Base-by-base conservation (phyloP, 1,140 invertebrate species). In the Sitobion miscanthi region DNA sequence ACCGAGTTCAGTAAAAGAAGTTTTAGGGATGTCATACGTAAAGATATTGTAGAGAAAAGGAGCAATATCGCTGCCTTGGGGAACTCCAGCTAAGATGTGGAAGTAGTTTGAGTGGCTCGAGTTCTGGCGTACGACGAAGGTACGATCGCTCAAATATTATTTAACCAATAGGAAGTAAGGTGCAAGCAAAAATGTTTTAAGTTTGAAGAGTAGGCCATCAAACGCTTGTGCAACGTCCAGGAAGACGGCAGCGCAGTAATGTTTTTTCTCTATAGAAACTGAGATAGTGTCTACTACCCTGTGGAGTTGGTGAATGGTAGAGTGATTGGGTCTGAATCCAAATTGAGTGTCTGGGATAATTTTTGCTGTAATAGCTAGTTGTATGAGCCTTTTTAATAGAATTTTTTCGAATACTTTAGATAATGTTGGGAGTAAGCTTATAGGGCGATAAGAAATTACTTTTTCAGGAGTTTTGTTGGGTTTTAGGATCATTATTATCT, bases 341-440 rank as follows among this genome's bases (percentile, higher is more conserved):
- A 77, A 77, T 30, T 90, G 88, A 69, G 91, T 89, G 57, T 94
- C 69, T 2, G 94, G 94, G 25, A 94, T 94, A n/a, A 86, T 25
- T 49, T 94, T 93, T 83, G 57, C 69, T 23, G 54, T 25, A 38
- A 90, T 77, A 38, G 54, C 23, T 83, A 62, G 30, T 30, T 82
- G 91, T 49, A 93, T 94, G n/a, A 94, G 69, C 91, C 93, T 94
- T 69, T 94, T 94, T 25, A 94, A 86, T 47, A 94, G 69, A 0
- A 94, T 69, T 93, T 94, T 94, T 94, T 94, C 94, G 45, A 94
- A 94, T 54, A 94, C 30, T 94, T 94, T 94, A n/a, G 93, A 93
- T 54, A 94, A 83, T 11, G 69, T 86, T 47, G 95, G 94, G 8
- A 95, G 94, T 82, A 95, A 83, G 47, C 94, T 94, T 54, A 95